Conservation (phyloP, 2,797 vertebrate species). For the Pitangus sulphuratus region DNA sequence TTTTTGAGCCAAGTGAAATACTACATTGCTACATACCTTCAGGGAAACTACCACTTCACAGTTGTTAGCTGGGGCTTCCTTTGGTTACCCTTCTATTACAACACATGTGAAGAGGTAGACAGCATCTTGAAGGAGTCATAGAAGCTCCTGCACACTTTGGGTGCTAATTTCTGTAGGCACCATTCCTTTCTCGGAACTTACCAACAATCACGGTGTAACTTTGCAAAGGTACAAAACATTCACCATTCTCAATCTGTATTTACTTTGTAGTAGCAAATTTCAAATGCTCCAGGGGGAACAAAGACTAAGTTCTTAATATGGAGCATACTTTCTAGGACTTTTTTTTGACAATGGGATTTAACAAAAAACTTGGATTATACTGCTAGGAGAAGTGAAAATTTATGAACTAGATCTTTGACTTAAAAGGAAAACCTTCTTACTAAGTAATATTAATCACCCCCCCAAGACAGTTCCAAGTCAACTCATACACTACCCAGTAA, state of each 20-base stretch:
- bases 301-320: background rate
- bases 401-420: background rate
- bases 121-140: background rate
- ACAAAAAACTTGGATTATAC: background rate
- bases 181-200: background rate
- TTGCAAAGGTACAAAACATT: background rate
- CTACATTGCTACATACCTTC: background rate
- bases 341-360: background rate
- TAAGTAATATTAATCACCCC: background rate
- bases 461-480: background rate
- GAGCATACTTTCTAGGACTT: background rate
- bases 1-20: background rate
- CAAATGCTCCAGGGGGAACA: background rate
- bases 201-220: background rate
- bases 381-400: background rate
- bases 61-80: background rate
- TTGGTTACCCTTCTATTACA: background rate
- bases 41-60: background rate
- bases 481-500: background rate
- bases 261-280: background rate
- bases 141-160: background rate
- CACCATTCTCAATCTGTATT: background rate
- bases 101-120: background rate
- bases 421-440: background rate
- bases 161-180: background rate